Base-by-base conservation (phyloP, 2,888 invertebrate species). In the Neoitamus cyanurus region DNA sequence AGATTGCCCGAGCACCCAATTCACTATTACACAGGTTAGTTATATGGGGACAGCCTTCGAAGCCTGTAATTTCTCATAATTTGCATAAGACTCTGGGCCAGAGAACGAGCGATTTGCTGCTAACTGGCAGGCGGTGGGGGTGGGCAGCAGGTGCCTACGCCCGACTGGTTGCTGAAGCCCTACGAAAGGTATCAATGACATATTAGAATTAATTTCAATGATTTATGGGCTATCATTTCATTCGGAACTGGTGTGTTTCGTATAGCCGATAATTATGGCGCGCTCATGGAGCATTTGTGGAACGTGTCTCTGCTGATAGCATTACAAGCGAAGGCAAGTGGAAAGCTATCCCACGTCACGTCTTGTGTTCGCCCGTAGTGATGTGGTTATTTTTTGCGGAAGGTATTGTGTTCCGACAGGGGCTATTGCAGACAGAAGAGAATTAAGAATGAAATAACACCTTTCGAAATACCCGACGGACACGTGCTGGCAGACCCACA, bases 11-110 rank as follows among this genome's bases (percentile, higher is more conserved):
- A 13, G 48, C n/a, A 30, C 34, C 30, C 30, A 4, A 31, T 77
- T 77, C 77, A 77, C 46, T 37, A 11, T 77, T 77, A 48, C 46
- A 37, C 30, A 46, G 77, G 77, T 30, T 77, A 46, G 77, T 77
- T 77, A 28, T 72, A n/a, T 1, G 28, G 28, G 42, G 30, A 34
- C 30, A 77, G 77, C 77, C 46, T 77, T 28, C 46, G 36, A 77
- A 77, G 77, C 77, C 77, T 77, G 77, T 77, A 77, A 77, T 77
- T 77, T 77, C 42, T 77, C 77, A 77, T 77, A 77, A 77, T 77
- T 77, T 77, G 46, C 77, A 77, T 77, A 77, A 77, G 77, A 77
- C 46, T 77, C 30, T 13, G 77, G 77, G 46, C 11, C 30, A 13
- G 42, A 3, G n/a, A n/a, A 5, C 42, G 48, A 25, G 28, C 42